Base-by-base conservation (phyloP, 37 sponge, comb jelly and placozoan species). In the Geodia barretti region DNA sequence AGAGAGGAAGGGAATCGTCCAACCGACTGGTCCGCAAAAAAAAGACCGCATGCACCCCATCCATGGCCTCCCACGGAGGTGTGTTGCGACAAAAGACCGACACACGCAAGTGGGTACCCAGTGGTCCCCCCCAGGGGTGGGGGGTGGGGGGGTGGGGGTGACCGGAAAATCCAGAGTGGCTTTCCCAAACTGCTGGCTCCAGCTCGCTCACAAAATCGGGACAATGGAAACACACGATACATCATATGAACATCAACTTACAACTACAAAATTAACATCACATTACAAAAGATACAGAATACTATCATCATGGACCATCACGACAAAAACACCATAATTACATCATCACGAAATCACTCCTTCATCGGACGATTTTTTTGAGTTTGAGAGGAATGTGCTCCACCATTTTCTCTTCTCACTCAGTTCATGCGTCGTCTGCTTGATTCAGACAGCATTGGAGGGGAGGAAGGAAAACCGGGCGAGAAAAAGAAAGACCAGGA, bases 1-100 rank as follows among this genome's bases (percentile, higher is more conserved):
- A 62, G 41, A 20, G 91, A 73, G 0, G 95, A 94, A 8, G 95
- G 95, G 75, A 84, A 88, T 25, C 95, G 62, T 14, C 86, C 64
- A 23, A 91, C 75, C 20, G 84, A 29, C 23, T 71, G 76, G 20
- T 77, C 84, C 40, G n/a, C n/a, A n/a, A n/a, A n/a, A n/a, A n/a
- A n/a, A n/a, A n/a, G n/a, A n/a, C n/a, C n/a, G n/a, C n/a, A n/a
- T 62, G 67, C 26, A 92, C 61, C 17, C 19, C 11, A n/a, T 75
- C 70, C 4, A 89, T 68, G 29, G 61, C 54, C 74, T 93, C 93
- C 91, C 91, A 85, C 0, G 93, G 93, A 7, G 89, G 68, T n/a
- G 5, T 38, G 54, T 4, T 89, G 90, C 25, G 86, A 64, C 29
- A 23, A 38, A 31, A 59, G 80, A 26, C 70, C 64, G 23, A 78